Percentiles rank a stretch among this genome's conserved stretches.
Conservation (phyloP, 1,140 invertebrate genomes). For the Arctopsyche grandis region DNA sequence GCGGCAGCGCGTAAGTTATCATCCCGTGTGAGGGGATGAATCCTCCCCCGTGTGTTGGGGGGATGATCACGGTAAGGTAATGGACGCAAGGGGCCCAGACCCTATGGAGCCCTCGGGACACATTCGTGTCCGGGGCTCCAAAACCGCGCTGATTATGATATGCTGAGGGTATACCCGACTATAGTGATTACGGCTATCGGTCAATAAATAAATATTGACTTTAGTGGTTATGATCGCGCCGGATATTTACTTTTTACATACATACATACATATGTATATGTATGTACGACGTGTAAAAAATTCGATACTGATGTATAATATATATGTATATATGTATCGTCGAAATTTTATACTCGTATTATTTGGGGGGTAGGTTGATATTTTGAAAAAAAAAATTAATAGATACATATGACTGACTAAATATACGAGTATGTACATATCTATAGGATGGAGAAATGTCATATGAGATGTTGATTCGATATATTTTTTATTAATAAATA, state of each 20-base stretch:
- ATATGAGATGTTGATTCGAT: too few relatives aligned
- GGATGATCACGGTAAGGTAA: slow-evolving; percentile 44
- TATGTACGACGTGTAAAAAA: neutral
- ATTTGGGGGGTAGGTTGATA: too few relatives aligned
- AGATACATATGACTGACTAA: too few relatives aligned
- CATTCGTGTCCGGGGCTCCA: slow-evolving; percentile 40
- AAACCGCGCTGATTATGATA: slow-evolving; percentile 50
- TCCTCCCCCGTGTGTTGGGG: neutral
- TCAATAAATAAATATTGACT: neutral
- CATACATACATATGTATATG: neutral
- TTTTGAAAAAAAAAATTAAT: too few relatives aligned
- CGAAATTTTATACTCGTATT: too few relatives aligned
- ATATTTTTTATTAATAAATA: too few relatives aligned
- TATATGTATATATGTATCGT: too few relatives aligned
- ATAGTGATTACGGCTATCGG: neutral
- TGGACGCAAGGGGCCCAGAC: slow-evolving; percentile 26
- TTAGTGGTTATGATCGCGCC: neutral
- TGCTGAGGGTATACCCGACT: slow-evolving; percentile 36
- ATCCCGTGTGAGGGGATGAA: slow-evolving; percentile 35
- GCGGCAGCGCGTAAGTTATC: slow-evolving; percentile 47
- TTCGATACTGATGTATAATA: too few relatives aligned
- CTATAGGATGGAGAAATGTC: too few relatives aligned
- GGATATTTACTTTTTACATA: neutral
- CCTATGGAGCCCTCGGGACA: slow-evolving; percentile 49
- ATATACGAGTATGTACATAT: too few relatives aligned